Evolutionary conservation across 2,797 vertebrate species (phyloP).

Genomic region (Melanotaenia boesemani): DNA sequence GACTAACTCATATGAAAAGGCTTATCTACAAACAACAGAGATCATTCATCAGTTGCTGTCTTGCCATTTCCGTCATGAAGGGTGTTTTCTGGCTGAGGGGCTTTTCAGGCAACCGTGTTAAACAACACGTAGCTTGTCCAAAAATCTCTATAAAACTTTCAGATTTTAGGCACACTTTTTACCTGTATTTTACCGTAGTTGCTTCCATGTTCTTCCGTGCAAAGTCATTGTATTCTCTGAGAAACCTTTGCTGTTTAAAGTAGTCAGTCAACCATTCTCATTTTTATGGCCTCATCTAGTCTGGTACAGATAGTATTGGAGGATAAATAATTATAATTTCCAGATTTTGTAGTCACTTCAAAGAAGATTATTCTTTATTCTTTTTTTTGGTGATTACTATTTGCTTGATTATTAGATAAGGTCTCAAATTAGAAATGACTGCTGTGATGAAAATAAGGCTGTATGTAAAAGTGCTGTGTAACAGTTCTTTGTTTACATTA

Average conservation of each 20-base stretch:
- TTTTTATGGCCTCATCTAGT: background rate
- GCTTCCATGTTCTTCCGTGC: background rate
- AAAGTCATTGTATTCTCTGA: too few relatives aligned
- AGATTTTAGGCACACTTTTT: background rate
- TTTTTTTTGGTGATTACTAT: background rate
- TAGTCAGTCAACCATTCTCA: background rate
- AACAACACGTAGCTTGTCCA: background rate
- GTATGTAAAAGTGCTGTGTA: background rate
- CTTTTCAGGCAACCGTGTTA: background rate
- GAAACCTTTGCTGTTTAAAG: too few relatives aligned
- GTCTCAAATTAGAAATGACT: background rate
- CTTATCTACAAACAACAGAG: conserved; percentile 34
- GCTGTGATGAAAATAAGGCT: background rate
- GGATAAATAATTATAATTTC: background rate
- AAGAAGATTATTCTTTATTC: background rate
- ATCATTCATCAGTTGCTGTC: conserved; percentile 27
- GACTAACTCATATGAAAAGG: conserved; percentile 43
- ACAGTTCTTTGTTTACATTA: background rate
- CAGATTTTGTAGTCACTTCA: background rate
- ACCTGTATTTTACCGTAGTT: background rate
- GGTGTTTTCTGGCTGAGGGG: background rate
- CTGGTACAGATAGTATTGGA: background rate
- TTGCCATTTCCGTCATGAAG: background rate
- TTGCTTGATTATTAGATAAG: background rate
- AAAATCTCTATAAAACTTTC: background rate